Base-by-base conservation (phyloP, 1,140 invertebrate genomes). In the Zaprionus ghesquierei region DNA sequence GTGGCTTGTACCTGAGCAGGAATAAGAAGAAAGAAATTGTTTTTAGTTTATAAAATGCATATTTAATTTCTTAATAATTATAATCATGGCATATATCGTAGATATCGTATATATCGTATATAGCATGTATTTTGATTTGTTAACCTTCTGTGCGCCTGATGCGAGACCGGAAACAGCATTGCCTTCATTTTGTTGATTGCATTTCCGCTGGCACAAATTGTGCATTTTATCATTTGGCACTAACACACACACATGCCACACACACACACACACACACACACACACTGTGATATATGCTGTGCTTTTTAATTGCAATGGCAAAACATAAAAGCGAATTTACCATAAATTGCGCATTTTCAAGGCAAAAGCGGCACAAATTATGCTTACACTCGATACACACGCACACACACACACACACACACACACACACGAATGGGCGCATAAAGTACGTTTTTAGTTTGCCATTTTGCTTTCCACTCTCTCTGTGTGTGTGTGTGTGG, bases 261-360 rank as follows among this genome's bases (percentile, higher is more conserved):
- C 10, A 38, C 29, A 33, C 61, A 29, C 41, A 29, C 35, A 54
- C 13, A 54, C 27, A 25, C n/a, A 27, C 13, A 38, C 4, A 51
- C n/a, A 15, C 35, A 35, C 62, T 22, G 62, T 78, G 55, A 84
- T 65, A 70, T 69, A 73, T 85, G 72, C 51, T 63, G 9, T 54
- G 23, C 50, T 53, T 80, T 85, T 85, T 81, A 87, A 85, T 86
- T 86, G 81, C 75, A 76, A 73, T 73, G 72, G 75, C 68, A 81
- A 51, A 69, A 74, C 71, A 74, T 69, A 53, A 74, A 69, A 53
- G 53, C 59, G 33, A 69, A 69, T 74, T 74, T 69, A 51, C 65
- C 65, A 74, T 86, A 87, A 86, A 86, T 86, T 75, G 70, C 78
- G 61, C 74, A 65, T 69, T 77, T 87, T 81, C 66, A 62, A 74